Evolutionary conservation across 2,888 invertebrate species (phyloP), one percentile per base, ranked within the genome.

Genomic region (Petrophora chlorosata): DNA sequence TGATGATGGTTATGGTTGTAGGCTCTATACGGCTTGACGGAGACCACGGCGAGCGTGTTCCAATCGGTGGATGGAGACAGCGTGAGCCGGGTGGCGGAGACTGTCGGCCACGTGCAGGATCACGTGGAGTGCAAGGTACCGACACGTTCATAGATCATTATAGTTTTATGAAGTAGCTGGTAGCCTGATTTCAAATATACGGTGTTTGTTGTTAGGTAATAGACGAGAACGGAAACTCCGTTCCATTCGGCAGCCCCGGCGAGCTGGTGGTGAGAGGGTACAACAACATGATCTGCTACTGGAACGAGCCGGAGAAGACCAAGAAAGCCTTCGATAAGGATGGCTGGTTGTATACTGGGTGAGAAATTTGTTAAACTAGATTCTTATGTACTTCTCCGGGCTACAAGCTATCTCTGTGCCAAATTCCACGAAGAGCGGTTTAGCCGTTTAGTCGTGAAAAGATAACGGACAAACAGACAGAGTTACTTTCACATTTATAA

Each of bases 321-420:
- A 90, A 76, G 14, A 92, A 95, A 61, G 91, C 92, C 0, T 82
- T 96, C 2, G 91, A 92, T 3, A 67, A 85, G 10, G 94, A 95
- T 51, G 91, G 94, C 15, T 98, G 98, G 97, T 87, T 97, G 13
- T 92, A 91, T 65, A 96, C 97, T 9, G 97, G 97, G 93, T 95
- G 84, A 28, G 10, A 7, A 3, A 8, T n/a, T n/a, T n/a, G n/a
- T n/a, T n/a, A n/a, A n/a, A n/a, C n/a, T n/a, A n/a, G n/a, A n/a
- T n/a, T n/a, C n/a, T n/a, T n/a, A n/a, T n/a, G n/a, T n/a, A n/a
- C n/a, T n/a, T n/a, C n/a, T n/a, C n/a, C n/a, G n/a, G n/a, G n/a
- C n/a, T n/a, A n/a, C n/a, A n/a, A n/a, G n/a, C n/a, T n/a, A n/a
- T n/a, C n/a, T n/a, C n/a, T n/a, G n/a, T n/a, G n/a, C n/a, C n/a